phyloP scores from a whole-genome alignment of 2,113 vertebrate genomes.

The Capreolus pygargus region DNA sequence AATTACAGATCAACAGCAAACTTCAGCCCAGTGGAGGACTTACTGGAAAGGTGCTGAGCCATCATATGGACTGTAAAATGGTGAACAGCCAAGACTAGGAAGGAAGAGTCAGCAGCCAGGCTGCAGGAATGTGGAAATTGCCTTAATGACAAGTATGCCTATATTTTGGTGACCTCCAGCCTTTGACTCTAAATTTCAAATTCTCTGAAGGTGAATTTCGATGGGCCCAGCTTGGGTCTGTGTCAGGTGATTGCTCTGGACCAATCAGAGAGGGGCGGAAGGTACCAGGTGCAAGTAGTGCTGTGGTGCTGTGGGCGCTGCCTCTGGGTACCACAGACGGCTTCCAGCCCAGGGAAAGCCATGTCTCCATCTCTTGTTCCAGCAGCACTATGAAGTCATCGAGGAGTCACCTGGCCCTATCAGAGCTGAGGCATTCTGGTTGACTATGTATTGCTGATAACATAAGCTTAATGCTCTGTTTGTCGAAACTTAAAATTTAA shows the following conservation, averaged over 20 bases:
- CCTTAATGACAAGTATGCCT: too few relatives aligned
- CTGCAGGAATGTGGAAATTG: neutral
- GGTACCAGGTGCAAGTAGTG: neutral
- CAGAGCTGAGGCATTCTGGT: neutral
- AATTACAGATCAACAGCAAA: neutral
- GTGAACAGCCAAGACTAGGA: neutral
- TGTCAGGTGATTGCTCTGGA: neutral
- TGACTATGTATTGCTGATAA: neutral
- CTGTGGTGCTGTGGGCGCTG: rapidly evolving
- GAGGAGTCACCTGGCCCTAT: too few relatives aligned
- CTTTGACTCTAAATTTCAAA: neutral
- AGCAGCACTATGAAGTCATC: rapidly evolving
- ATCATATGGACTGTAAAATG: neutral
- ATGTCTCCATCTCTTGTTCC: rapidly evolving
- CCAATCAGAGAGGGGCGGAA: neutral
- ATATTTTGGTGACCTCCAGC: neutral
- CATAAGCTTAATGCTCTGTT: neutral
- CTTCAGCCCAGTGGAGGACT: neutral
- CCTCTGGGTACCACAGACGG: neutral
- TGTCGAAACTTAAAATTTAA: neutral
- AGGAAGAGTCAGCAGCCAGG: neutral
- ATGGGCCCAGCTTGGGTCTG: neutral
- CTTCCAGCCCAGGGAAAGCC: neutral
- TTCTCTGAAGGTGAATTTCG: neutral
- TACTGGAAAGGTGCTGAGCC: neutral